These are phyloP conservation scores for Drosophila incognita DNA, from an alignment of 2,888 invertebrate genomes.

Conservation along the genomic window DNA sequence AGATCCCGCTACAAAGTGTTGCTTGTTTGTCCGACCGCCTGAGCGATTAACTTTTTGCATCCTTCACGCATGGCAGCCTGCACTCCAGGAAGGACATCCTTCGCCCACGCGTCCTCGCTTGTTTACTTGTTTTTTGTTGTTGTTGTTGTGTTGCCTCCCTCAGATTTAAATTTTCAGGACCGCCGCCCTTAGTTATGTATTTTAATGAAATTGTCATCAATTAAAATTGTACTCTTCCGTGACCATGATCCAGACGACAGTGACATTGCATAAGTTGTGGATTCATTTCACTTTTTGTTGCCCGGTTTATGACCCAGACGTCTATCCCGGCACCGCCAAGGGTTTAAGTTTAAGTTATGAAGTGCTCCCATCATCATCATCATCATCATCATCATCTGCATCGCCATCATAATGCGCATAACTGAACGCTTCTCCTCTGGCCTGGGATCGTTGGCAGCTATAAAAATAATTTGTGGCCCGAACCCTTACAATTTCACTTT, in stretches of 20 bases:
- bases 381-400: constrained; percentile 13
- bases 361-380: constrained; percentile 26
- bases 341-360: constrained; percentile 61
- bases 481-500: constrained; percentile 47
- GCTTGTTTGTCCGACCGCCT: constrained; percentile 75
- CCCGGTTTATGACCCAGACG: constrained; percentile 70
- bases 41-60: constrained; percentile 82
- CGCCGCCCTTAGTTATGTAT: constrained; percentile 42
- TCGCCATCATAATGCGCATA: constrained; percentile 63
- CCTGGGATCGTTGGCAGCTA: constrained; percentile 69
- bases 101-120: constrained; percentile 59
- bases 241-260: constrained; percentile 63
- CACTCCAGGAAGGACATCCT: constrained; percentile 20
- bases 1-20: constrained; percentile 64
- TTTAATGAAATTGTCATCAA: constrained; percentile 84
- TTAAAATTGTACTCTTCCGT: constrained; percentile 79
- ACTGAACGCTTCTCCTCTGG: constrained; percentile 55
- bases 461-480: constrained; percentile 79
- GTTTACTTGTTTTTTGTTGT: constrained; percentile 61
- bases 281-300: constrained; percentile 30
- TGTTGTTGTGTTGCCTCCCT: constrained; percentile 29
- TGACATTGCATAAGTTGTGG: constrained; percentile 64
- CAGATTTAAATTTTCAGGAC: constrained; percentile 50
- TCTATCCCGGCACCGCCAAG: constrained; percentile 50
- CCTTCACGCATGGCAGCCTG: constrained; percentile 68